Conservation (phyloP, 2,113 vertebrate genomes). For the Illadopsis cleaveri region DNA sequence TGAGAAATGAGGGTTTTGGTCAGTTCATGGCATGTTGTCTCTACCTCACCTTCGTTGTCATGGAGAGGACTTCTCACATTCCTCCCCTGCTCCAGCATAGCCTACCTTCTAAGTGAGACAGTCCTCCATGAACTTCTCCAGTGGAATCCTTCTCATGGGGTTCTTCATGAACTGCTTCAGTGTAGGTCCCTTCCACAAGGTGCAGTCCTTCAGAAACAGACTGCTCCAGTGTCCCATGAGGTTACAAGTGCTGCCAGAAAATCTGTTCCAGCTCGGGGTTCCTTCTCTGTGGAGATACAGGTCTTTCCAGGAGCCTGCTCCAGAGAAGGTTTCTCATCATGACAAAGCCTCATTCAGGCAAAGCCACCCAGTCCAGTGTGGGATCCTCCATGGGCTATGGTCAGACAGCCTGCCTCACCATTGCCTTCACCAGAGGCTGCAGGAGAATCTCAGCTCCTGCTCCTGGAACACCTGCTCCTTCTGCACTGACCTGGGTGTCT, state of each 20-base stretch:
- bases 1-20: not conserved
- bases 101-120: not conserved
- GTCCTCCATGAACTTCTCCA: not conserved
- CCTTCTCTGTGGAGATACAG: no score
- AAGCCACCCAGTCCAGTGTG: not conserved
- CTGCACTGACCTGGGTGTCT: not conserved
- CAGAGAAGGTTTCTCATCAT: not conserved
- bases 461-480: not conserved
- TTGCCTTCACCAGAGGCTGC: not conserved
- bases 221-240: not conserved
- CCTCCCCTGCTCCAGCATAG: not conserved
- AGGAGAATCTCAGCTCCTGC: not conserved
- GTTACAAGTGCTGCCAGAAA: not conserved
- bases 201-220: not conserved
- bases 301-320: not conserved
- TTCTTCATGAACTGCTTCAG: not conserved
- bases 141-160: not conserved
- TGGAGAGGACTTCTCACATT: not conserved
- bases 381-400: not conserved
- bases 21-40: fast-evolving
- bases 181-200: not conserved
- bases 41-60: fast-evolving
- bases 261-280: not conserved
- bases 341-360: not conserved
- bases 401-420: not conserved